These are phyloP conservation scores for Xiphophorus birchmanni DNA, from an alignment of 2,797 vertebrate genomes.

Conservation along the genomic window DNA sequence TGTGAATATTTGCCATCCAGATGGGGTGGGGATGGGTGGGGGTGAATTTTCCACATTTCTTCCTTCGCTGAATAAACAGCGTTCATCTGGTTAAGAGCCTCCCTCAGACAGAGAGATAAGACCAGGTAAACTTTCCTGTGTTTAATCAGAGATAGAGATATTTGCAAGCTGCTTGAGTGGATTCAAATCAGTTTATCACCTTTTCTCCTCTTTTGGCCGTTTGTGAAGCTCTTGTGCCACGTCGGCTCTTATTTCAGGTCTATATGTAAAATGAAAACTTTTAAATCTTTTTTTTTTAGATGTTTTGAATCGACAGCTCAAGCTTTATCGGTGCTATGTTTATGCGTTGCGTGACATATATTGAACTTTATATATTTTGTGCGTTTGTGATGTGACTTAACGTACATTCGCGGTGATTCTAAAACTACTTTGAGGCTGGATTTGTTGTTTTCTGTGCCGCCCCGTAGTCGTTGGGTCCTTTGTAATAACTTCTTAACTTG, in stretches of 20 bases:
- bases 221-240: neutral
- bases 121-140: neutral
- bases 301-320: neutral
- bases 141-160: neutral
- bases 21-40: neutral
- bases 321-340: neutral
- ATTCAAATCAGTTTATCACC: neutral
- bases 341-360: neutral
- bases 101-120: neutral
- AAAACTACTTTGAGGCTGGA: neutral
- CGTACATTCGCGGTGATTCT: neutral
- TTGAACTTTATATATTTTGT: neutral
- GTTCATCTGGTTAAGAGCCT: neutral
- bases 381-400: neutral
- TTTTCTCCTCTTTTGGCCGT: neutral
- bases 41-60: neutral
- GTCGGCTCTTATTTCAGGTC: neutral
- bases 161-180: neutral
- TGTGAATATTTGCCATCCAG: neutral
- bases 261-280: neutral
- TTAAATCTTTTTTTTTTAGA: neutral
- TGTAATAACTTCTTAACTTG: constrained; percentile 24
- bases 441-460: constrained; percentile 15
- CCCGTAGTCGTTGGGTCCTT: constrained; percentile 12
- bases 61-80: neutral